Evolutionary conservation across 2,797 vertebrate species (phyloP), one percentile per base, ranked within the genome.

Genomic region (Xenops minutus): DNA sequence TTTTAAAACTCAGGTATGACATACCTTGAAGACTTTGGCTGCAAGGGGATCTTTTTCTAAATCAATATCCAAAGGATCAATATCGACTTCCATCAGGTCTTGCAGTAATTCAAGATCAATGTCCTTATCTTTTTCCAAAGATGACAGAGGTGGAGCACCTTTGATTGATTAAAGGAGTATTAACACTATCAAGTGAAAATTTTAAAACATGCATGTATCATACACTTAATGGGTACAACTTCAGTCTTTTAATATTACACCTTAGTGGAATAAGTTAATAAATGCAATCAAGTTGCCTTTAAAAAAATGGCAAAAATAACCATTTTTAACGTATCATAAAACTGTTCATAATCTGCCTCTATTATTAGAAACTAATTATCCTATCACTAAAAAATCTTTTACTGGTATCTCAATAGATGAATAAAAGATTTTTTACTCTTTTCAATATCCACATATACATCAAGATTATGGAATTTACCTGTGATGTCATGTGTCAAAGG

Each of bases 61-160:
- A 99, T 99, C 99, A 98, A 99, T 99, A 99, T 99, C 99, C 98
- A 99, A 98, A 98, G 99, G 99, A 99, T 99, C 99, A 98, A 99
- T 99, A 98, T 99, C 99, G 95, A 99, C 99, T 99, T 99, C 99
- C 99, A 99, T 99, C 97, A 99, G 97, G 98, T 99, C 99, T 98
- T 99, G 99, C 93, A 99, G 98, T 97, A 99, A 98, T 97, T 99
- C 99, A 98, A 99, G 99, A 98, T 99, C 99, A 98, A 99, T 99
- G 98, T 99, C 99, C 98, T 99, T 99, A 98, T 99, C 99, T 99
- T 99, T 99, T 98, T 99, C 99, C 99, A 99, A 98, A 98, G 99
- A 99, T 89, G 99, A 99, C 62, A 99, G 98, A 97, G 99, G 98
- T 97, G 99, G 99, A 98, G 99, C 98, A 98, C 99, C 99, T 99